Percentiles rank a stretch among this genome's conserved stretches.
These are phyloP conservation scores for Cosmia trapezina DNA, from an alignment of 2,888 invertebrate species.

Conservation along the genomic window DNA sequence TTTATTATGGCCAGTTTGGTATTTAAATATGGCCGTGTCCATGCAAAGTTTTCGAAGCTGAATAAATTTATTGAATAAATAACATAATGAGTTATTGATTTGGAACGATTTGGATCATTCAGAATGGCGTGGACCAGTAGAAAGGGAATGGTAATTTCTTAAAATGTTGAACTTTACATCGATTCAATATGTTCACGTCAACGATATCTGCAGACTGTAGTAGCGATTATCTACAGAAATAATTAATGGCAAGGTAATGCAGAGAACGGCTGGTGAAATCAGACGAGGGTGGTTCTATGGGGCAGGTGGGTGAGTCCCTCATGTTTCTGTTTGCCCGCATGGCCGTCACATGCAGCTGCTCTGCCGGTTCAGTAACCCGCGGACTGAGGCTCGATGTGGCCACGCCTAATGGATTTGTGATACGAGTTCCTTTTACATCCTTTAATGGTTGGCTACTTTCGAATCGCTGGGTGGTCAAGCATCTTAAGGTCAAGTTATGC, in stretches of 20 bases:
- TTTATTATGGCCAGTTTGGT: constrained; percentile 51
- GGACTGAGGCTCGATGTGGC: constrained; percentile 66
- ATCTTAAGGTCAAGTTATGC: constrained; percentile 11
- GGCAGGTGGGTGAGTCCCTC: constrained; percentile 70
- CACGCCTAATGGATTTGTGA: constrained; percentile 73
- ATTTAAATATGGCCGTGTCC: constrained; percentile 51
- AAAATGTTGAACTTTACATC: constrained; percentile 13
- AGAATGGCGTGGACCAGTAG: constrained; percentile 26
- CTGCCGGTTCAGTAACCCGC: constrained; percentile 82
- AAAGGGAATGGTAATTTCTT: constrained; percentile 39
- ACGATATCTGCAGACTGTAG: constrained; percentile 25
- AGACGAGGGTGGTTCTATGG: constrained; percentile 48
- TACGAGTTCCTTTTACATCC: constrained; percentile 62
- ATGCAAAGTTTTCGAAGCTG: constrained; percentile 42
- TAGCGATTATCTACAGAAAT: constrained; percentile 46
- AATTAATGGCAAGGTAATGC: constrained; percentile 57
- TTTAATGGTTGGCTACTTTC: constrained; percentile 50
- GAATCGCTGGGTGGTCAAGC: constrained; percentile 46
- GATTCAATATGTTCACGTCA: constrained; percentile 37
- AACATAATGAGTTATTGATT: constrained; percentile 48
- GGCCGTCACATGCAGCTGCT: constrained; percentile 78
- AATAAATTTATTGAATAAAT: constrained; percentile 47
- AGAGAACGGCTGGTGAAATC: constrained; percentile 53
- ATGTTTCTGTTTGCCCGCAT: constrained; percentile 71
- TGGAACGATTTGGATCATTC: constrained; percentile 23